Percentiles rank a stretch among this genome's conserved stretches.
phyloP scores from a whole-genome alignment of 1,140 invertebrate species.

The Hyposmocoma kahamanoa region DNA sequence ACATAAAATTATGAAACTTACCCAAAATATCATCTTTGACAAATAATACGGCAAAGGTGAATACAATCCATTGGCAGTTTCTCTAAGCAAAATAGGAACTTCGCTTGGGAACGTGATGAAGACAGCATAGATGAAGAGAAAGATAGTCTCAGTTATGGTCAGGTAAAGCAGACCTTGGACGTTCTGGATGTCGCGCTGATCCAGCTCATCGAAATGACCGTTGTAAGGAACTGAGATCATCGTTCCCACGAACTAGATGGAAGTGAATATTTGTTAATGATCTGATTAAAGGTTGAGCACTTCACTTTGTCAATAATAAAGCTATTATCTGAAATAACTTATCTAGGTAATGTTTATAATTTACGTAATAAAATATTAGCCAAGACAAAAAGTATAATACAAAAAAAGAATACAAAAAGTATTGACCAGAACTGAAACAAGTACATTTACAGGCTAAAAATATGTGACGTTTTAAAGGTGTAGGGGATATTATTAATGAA shows the following conservation, averaged over 20 bases:
- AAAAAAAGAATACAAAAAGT: no score
- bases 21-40: constrained; percentile 81
- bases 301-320: no score
- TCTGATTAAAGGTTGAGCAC: no score
- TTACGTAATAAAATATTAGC: no score
- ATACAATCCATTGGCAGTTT: constrained; percentile 81
- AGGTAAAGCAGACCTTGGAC: constrained; percentile 81
- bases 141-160: constrained; percentile 81
- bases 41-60: constrained; percentile 79
- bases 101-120: constrained; percentile 82
- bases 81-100: constrained; percentile 78
- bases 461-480: no score
- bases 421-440: no score
- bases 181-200: constrained; percentile 80
- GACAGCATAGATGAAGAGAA: constrained; percentile 80
- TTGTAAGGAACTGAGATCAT: constrained; percentile 77
- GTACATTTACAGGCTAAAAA: no score
- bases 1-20: constrained; percentile 50
- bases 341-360: no score
- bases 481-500: no score
- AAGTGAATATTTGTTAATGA: constrained; percentile 11
- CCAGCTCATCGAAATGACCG: constrained; percentile 69
- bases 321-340: no score
- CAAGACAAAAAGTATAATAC: no score
- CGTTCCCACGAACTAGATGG: constrained; percentile 75